A percentile compares a stretch with the other conserved stretches of the same genome.
Evolutionary conservation across 2,888 invertebrate genomes (phyloP).

Genomic region (Xanthia togata): DNA sequence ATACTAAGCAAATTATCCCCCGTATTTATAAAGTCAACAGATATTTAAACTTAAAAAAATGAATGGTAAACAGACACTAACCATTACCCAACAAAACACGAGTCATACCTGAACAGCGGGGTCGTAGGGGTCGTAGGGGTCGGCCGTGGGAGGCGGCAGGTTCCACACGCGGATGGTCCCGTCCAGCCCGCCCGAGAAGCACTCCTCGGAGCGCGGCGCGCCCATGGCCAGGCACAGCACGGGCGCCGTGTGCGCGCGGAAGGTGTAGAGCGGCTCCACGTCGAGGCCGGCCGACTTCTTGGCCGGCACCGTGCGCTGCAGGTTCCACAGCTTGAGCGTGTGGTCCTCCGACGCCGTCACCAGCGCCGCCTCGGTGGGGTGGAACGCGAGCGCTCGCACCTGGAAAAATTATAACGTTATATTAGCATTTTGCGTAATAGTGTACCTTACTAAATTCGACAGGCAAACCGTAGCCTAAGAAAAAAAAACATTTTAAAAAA

Average conservation of each 20-base stretch:
- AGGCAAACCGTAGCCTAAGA: neutral
- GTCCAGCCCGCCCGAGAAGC: slow-evolving; percentile 98
- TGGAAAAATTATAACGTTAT: slow-evolving; percentile 61
- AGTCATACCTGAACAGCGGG: slow-evolving; percentile 94
- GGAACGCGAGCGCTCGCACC: slow-evolving; percentile 97
- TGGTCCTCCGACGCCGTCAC: slow-evolving; percentile 99
- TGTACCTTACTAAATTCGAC: neutral
- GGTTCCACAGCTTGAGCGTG: slow-evolving; percentile 99
- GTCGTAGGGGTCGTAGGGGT: slow-evolving; percentile 99
- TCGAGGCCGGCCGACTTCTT: slow-evolving; percentile 99
- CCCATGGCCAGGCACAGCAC: slow-evolving; percentile 98
- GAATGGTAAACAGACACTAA: neutral
- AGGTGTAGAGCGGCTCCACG: slow-evolving; percentile 99
- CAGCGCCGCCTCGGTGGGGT: slow-evolving; percentile 98
- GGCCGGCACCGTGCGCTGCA: slow-evolving; percentile 99
- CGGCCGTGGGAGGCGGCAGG: slow-evolving; percentile 97
- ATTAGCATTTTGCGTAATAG: slow-evolving; percentile 15
- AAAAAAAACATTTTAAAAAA: neutral
- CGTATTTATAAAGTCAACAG: neutral
- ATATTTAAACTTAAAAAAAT: neutral
- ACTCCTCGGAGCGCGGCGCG: slow-evolving; percentile 97
- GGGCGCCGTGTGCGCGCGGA: slow-evolving; percentile 98
- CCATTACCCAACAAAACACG: neutral
- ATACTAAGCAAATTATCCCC: neutral
- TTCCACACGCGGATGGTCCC: slow-evolving; percentile 99